Conservation (phyloP, 2,797 vertebrate species). For the Trachops cirrhosus region DNA sequence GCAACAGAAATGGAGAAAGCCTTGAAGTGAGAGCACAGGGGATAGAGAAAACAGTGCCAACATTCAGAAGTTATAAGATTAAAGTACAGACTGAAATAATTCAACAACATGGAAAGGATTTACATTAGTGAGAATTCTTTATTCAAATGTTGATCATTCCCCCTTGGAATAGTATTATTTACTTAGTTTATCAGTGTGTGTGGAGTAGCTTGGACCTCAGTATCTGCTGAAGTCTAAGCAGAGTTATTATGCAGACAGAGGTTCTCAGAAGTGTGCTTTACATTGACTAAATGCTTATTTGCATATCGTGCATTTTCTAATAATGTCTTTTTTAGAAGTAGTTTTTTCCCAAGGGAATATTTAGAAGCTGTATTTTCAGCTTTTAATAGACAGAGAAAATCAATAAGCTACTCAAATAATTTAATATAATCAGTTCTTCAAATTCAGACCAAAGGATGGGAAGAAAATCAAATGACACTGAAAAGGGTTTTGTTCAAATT, state of each 20-base stretch:
- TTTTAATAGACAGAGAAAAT: constrained; percentile 38
- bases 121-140: not conserved
- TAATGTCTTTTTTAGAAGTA: constrained; percentile 13
- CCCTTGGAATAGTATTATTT: not conserved
- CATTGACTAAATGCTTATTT: constrained; percentile 53
- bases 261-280: constrained; percentile 7
- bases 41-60: not conserved
- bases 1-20: not conserved
- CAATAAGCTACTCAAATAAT: not conserved
- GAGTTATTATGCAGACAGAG: constrained; percentile 21
- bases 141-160: not conserved
- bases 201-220: not conserved
- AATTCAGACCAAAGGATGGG: not conserved
- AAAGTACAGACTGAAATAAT: not conserved
- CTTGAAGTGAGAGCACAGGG: not conserved
- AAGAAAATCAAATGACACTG: not conserved
- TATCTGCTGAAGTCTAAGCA: not conserved
- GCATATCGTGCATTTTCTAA: constrained; percentile 38
- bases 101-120: not conserved
- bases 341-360: not conserved
- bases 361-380: constrained; percentile 1
- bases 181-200: not conserved
- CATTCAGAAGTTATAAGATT: not conserved
- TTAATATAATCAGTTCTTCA: constrained; percentile 28
- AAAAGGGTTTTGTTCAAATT: not conserved